A percentile compares a stretch with the other conserved stretches of the same genome.
phyloP scores from a whole-genome alignment of 2,797 vertebrate species.

The Alectoris magna region DNA sequence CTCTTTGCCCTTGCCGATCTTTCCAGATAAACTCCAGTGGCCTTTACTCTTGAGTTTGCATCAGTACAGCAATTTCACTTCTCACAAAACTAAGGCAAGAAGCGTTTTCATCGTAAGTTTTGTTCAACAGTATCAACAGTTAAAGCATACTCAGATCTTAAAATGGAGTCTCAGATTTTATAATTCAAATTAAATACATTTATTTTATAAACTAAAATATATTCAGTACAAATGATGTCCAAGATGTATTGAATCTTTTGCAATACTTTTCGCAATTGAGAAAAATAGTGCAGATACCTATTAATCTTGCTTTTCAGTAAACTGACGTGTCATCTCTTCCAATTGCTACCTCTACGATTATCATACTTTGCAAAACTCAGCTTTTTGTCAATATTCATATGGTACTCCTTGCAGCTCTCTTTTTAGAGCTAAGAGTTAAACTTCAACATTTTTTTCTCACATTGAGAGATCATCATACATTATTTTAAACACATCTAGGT shows the following conservation, averaged over 20 bases:
- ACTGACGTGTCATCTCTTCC: background rate
- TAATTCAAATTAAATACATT: background rate
- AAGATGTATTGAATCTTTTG: background rate
- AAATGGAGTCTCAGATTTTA: background rate
- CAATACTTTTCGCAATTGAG: background rate
- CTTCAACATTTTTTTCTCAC: background rate
- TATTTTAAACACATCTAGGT: background rate
- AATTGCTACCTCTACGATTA: background rate
- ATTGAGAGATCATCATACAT: background rate
- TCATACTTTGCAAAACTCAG: background rate
- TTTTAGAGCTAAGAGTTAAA: background rate
- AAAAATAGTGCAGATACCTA: background rate
- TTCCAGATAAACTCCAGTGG: background rate
- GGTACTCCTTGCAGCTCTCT: background rate
- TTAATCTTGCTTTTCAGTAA: background rate
- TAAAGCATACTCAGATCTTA: background rate
- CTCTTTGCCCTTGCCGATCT: conserved; percentile 63
- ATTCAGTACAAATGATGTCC: background rate
- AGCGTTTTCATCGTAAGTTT: conserved; percentile 30
- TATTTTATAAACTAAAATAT: background rate
- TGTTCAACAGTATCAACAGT: conserved; percentile 10
- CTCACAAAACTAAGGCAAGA: conserved; percentile 43
- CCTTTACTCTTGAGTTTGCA: background rate
- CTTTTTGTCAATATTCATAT: background rate
- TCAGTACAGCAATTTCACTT: background rate